Evolutionary conservation across 2,113 vertebrate species (phyloP).

Genomic region (Crotalus tigris): DNA sequence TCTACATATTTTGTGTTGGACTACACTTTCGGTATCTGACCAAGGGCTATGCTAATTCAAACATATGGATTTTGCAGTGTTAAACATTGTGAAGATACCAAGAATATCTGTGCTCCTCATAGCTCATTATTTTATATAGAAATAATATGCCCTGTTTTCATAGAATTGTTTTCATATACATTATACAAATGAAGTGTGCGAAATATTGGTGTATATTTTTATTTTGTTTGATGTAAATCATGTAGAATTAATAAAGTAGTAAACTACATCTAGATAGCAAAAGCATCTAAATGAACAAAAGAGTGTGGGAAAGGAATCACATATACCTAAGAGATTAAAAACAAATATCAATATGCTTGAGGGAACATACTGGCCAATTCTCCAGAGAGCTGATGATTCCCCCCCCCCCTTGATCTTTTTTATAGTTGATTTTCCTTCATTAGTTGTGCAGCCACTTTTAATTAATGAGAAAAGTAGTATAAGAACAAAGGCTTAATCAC

Average conservation of each 20-base stretch:
- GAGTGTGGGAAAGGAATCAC: not conserved
- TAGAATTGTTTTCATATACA: not conserved
- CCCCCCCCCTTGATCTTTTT: not conserved
- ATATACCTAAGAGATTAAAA: not conserved
- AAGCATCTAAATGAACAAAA: not conserved
- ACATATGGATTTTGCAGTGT: not conserved
- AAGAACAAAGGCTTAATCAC: slow-evolving; percentile 35
- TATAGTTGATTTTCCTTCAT: slow-evolving; percentile 1
- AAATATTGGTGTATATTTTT: not conserved
- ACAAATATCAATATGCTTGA: not conserved
- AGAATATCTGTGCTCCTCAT: not conserved
- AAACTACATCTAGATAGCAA: slow-evolving; percentile 4
- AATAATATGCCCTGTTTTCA: not conserved
- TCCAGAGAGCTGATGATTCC: not conserved
- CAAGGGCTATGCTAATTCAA: not conserved
- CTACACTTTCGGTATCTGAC: not conserved
- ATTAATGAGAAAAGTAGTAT: slow-evolving; percentile 40
- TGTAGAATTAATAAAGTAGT: not conserved
- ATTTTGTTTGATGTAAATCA: not conserved
- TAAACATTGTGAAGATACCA: not conserved
- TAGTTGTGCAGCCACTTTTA: slow-evolving; percentile 32
- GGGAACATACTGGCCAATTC: not conserved
- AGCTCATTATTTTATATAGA: not conserved
- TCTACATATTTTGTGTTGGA: not conserved
- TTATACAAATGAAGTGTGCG: not conserved